Evolutionary conservation across 1,140 invertebrate species (phyloP), one percentile per base, ranked within the genome.

Genomic region (Helicoverpa armigera): DNA sequence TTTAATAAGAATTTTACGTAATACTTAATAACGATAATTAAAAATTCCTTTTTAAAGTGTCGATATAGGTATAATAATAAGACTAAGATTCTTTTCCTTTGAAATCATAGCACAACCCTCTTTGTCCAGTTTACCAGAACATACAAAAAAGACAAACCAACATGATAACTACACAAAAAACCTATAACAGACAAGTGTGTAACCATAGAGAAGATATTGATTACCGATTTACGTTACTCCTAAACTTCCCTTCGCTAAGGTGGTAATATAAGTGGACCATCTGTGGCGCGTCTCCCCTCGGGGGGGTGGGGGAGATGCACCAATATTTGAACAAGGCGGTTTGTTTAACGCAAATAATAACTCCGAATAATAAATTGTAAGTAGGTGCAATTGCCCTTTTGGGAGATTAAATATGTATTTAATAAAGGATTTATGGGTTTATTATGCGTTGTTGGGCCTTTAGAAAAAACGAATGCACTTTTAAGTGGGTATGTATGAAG

Each of bases 191-290:
- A 12, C 16, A 29, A 35, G 29, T 11, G 5, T 18, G 35, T 51
- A 70, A 9, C 51, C 70, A 65, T 74, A 63, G n/a, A 48, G 63
- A 48, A 80, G 79, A 82, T 86, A 91, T 91, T 88, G 89, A 90
- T 89, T 87, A 88, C 85, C 83, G 84, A 88, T 91, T 87, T 83
- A 83, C 77, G 81, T 86, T 82, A 81, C 85, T 83, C 81, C 75
- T 80, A 84, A 88, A 83, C 61, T 80, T 86, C 81, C 81, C 82
- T 82, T 76, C 79, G 79, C 70, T 61, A 82, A 89, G 86, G 86
- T 89, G 85, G 86, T 86, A 91, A 92, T 90, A 90, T 84, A 79
- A 80, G 75, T 78, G 81, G 77, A 91, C 86, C 91, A 92, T 92
- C 89, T 92, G 91, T 89, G 87, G 84, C 84, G 53, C 77, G 76